Evolutionary conservation across 2,797 vertebrate genomes (phyloP), one percentile per base, ranked within the genome.

Genomic region (Mormyrus proboscirostris): DNA sequence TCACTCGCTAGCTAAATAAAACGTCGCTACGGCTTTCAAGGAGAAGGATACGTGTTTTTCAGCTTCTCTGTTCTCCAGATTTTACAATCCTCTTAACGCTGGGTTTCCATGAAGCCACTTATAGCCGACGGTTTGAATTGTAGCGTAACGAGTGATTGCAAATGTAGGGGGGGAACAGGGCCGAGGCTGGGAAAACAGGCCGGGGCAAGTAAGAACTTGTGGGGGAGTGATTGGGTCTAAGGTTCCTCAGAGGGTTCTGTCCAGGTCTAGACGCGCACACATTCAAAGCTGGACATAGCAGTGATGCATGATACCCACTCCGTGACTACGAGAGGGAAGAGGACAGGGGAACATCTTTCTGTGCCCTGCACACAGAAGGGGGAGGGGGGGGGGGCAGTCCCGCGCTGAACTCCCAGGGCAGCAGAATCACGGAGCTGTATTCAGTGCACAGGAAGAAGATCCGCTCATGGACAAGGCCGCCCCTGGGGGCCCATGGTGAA

Each of bases 91-190:
- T 53, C 51, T 86, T 50, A 86, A 38, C 85, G 7, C 85, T 38
- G 14, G 29, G 38, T 86, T 86, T 86, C 85, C 85, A 86, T 19
- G 50, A 33, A 86, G 50, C 85, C 51, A 86, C 85, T 86, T 86
- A 86, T 86, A 38, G 22, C 85, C 51, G 33, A 57, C 19, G 50
- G 50, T 86, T 86, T 38, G 50, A 55, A 33, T 55, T 55, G 19
- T 86, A 86, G 85, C 2, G 25, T n/a, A 86, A 55, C 33, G 50
- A 86, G 51, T 29, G 85, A 86, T 38, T 38, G 33, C 50, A 57
- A 86, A 86, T 19, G 49, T 33, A n/a, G 4, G 14, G 5, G 51
- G 25, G 47, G 12, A 16, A 25, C 5, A 2, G 84, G 25, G 16
- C 12, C 22, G 49, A 14, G 19, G 25, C 25, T 50, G 84, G 84